These are phyloP conservation scores for Ellobius talpinus DNA, from an alignment of 2,113 vertebrate species.

Conservation along the genomic window DNA sequence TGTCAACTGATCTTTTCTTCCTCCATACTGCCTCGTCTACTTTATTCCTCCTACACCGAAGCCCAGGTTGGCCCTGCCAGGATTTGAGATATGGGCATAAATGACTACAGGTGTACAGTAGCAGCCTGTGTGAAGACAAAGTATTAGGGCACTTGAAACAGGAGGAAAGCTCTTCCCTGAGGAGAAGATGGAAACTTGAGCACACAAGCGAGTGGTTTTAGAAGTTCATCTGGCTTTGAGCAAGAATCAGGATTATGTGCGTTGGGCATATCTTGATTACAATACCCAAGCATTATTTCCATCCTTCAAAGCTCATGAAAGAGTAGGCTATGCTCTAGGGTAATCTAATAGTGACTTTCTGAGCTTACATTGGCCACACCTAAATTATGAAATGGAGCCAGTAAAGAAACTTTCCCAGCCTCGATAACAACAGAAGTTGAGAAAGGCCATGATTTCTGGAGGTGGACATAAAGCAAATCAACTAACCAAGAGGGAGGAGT, in stretches of 20 bases:
- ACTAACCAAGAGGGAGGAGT: not conserved
- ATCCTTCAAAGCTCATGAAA: not conserved
- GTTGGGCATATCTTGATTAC: not conserved
- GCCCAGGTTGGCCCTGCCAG: not conserved
- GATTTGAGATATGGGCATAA: not conserved
- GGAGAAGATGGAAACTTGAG: not conserved
- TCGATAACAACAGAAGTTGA: not conserved
- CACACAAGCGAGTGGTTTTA: not conserved
- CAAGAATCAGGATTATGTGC: not conserved
- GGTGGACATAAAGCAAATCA: not conserved
- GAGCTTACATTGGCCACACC: not conserved
- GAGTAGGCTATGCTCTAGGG: not conserved
- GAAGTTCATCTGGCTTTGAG: not conserved
- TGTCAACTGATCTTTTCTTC: not conserved
- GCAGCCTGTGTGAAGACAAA: not conserved
- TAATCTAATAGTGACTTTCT: constrained; percentile 17
- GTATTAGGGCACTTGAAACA: not conserved
- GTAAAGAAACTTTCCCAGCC: not conserved
- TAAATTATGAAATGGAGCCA: constrained; percentile 37
- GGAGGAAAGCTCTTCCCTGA: not conserved
- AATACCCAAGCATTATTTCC: not conserved
- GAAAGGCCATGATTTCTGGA: not conserved
- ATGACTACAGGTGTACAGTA: not conserved
- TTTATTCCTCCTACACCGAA: not conserved
- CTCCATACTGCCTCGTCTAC: not conserved